Evolutionary conservation across 2,888 invertebrate species (phyloP).

Genomic region (Vesta saturnalis): DNA sequence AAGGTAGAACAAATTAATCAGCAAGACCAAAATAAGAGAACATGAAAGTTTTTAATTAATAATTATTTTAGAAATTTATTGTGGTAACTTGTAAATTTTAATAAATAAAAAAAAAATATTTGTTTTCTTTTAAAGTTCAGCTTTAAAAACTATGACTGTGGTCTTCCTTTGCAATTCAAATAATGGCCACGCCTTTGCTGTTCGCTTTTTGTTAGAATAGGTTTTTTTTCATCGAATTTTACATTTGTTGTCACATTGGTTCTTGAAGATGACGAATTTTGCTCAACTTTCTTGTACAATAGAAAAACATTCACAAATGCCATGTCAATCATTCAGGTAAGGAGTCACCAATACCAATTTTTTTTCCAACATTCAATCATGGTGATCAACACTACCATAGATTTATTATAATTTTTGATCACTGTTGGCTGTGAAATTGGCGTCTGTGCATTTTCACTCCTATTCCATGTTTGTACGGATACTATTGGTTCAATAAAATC

Average conservation of each 20-base stretch:
- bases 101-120: too few species aligned
- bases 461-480: slow-evolving; percentile 8
- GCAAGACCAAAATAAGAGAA: too few species aligned
- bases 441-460: background rate
- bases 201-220: background rate
- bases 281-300: background rate
- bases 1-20: too few species aligned
- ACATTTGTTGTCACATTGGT: background rate
- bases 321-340: slow-evolving; percentile 6
- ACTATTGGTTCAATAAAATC: slow-evolving; percentile 11
- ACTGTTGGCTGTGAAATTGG: slow-evolving; percentile 6
- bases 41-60: too few species aligned
- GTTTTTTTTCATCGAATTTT: background rate
- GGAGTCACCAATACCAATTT: slow-evolving; percentile 6
- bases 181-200: background rate
- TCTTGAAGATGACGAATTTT: background rate
- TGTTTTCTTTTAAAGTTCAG: too few species aligned
- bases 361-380: slow-evolving; percentile 12
- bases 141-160: background rate
- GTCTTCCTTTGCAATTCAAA: background rate
- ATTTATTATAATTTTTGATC: background rate
- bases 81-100: too few species aligned
- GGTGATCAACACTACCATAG: slow-evolving; percentile 14
- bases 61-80: too few species aligned
- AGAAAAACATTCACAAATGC: background rate